Conservation (phyloP, 2,888 invertebrate species). For the Leptopilina syphax region DNA sequence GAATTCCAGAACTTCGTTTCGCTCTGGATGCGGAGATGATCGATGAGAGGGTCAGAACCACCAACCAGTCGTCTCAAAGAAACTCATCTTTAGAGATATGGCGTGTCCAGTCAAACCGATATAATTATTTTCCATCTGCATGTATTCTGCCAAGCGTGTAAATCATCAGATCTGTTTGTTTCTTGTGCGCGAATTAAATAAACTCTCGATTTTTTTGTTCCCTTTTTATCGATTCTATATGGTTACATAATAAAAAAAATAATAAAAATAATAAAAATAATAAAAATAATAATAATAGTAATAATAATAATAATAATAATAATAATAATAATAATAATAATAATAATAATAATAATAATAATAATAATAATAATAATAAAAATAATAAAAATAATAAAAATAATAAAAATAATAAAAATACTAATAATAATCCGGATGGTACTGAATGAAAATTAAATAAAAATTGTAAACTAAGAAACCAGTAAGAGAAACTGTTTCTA, state of each 20-base stretch:
- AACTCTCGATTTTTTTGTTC: not conserved
- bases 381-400: no score
- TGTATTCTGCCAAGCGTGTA: constrained; percentile 59
- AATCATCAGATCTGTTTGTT: constrained; percentile 26
- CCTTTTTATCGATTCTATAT: not conserved
- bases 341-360: no score
- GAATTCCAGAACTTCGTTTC: constrained; percentile 68
- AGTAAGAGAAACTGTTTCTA: no score
- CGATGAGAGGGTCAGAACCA: constrained; percentile 74
- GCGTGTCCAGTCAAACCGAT: constrained; percentile 71
- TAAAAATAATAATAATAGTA: no score
- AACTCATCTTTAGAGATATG: constrained; percentile 65
- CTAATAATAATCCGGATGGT: no score
- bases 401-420: no score
- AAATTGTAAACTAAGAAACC: no score
- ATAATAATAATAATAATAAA: no score
- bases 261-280: no score
- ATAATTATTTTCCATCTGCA: constrained; percentile 73
- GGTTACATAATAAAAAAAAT: not conserved
- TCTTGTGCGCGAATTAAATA: not conserved
- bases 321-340: no score
- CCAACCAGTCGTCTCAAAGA: constrained; percentile 66
- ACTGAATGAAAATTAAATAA: no score
- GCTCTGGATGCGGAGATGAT: constrained; percentile 70
- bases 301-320: no score